Base-by-base conservation (phyloP, 1,140 invertebrate species). In the Wiebesia pumilae region DNA sequence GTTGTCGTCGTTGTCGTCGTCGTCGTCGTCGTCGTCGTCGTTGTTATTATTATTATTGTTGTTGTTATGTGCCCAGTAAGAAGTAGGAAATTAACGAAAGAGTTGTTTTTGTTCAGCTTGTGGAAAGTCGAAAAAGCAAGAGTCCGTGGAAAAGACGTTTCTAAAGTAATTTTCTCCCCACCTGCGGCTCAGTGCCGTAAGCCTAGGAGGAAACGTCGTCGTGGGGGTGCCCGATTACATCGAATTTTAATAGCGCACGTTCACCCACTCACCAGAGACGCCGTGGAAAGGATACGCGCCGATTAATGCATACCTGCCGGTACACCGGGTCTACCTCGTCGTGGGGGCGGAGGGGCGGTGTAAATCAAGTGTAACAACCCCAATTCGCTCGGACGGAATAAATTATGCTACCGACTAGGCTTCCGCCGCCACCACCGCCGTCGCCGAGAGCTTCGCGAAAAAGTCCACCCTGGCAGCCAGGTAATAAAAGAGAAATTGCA, bases 401-500 rank as follows among this genome's bases (percentile, higher is more conserved):
- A 87, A 87, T 87, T 87, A 87, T 84, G 86, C 86, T 79, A 87
- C 81, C 81, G 58, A 82, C 84, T 69, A 77, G 62, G 78, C 43
- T 67, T 40, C 51, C 78, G 33, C 71, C 19, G 21, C 35, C 67
- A 27, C 27, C 38, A 27, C 27, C 69, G 24, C 10, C 47, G 78
- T 62, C 54, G 51, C 16, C 58, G 62, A 77, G 75, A 40, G 83
- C 30, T 67, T 83, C 77, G 85, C 85, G 81, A 87, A 87, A 87
- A 87, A 87, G 75, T 87, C 65, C 65, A 75, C 35, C 47, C 62
- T 62, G 21, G 43, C 54, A 67, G 24, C 43, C 47, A 43, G 86
- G 81, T 84, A 87, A 87, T 87, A 87, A 87, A 87, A 87, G 81
- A 87, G 86, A 87, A 87, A 87, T 87, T 87, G 81, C 86, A 84